A percentile compares a stretch with the other conserved stretches of the same genome.
Evolutionary conservation across 2,113 vertebrate species (phyloP).

Genomic region (Colius striatus): DNA sequence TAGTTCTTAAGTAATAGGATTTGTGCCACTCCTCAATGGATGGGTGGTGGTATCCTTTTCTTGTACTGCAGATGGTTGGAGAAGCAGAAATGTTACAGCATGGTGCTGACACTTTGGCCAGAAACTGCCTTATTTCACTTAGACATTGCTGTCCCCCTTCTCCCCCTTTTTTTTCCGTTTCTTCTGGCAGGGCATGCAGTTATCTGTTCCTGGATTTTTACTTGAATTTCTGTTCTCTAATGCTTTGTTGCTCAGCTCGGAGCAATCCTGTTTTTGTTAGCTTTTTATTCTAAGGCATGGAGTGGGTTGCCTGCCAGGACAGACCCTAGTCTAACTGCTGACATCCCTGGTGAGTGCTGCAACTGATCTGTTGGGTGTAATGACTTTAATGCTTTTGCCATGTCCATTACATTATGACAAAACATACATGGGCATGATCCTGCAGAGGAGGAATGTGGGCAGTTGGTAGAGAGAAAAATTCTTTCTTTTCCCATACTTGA

Average conservation of each 20-base stretch:
- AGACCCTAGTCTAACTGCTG: not conserved
- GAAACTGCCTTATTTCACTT: not conserved
- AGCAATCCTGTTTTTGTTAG: not conserved
- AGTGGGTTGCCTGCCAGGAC: not conserved
- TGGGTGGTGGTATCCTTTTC: conserved; percentile 26
- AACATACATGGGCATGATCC: not conserved
- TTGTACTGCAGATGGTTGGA: conserved; percentile 27
- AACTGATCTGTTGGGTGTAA: not conserved
- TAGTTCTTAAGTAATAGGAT: conserved; percentile 39
- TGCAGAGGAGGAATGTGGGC: not conserved
- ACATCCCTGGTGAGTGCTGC: not conserved
- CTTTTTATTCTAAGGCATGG: not conserved
- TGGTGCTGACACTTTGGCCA: conserved; percentile 13
- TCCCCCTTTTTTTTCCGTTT: not conserved
- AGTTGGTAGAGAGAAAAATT: not conserved
- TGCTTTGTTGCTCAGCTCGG: not conserved
- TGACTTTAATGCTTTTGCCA: not conserved
- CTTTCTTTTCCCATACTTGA: not conserved
- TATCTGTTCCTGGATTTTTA: not conserved
- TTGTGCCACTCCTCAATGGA: conserved; percentile 34
- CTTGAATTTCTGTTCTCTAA: conserved; percentile 1
- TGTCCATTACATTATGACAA: not conserved
- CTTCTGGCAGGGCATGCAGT: not conserved
- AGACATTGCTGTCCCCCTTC: not conserved
- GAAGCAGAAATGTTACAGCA: not conserved